Evolutionary conservation across 1,140 invertebrate species (phyloP).

Genomic region (Aphidius ervi): DNA sequence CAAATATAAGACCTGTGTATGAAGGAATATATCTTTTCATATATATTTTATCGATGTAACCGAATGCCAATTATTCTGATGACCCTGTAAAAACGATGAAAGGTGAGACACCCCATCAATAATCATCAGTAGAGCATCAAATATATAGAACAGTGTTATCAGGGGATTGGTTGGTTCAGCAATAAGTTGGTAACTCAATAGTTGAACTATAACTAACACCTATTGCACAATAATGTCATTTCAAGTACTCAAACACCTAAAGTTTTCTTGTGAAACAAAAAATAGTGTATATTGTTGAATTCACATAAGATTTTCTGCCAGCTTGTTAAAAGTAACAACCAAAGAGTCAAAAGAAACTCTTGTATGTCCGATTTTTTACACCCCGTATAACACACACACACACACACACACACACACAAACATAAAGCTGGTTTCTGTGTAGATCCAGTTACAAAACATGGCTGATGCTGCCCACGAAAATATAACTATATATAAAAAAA

Average conservation of each 20-base stretch:
- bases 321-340: conserved; percentile 23
- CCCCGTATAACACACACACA: not conserved
- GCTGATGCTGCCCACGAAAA: not conserved
- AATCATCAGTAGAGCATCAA: not conserved
- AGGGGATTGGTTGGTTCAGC: too few relatives aligned
- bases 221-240: not conserved
- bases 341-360: conserved; percentile 6
- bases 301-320: not conserved
- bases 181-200: too few relatives aligned
- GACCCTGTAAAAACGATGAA: conserved; percentile 10
- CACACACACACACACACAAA: not conserved
- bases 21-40: too few relatives aligned
- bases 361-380: conserved; percentile 10
- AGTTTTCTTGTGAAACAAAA: not conserved
- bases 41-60: conserved; percentile 20
- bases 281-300: conserved; percentile 2
- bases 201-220: too few relatives aligned
- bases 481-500: too few relatives aligned
- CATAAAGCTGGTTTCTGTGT: too few relatives aligned
- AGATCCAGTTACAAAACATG: not conserved
- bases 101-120: conserved; percentile 18
- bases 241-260: too few relatives aligned
- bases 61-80: conserved; percentile 23
- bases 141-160: not conserved
- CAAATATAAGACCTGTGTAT: too few relatives aligned